Percentiles rank a stretch among this genome's conserved stretches.
Evolutionary conservation across 2,888 invertebrate genomes (phyloP).

Genomic region (Spodoptera picta): DNA sequence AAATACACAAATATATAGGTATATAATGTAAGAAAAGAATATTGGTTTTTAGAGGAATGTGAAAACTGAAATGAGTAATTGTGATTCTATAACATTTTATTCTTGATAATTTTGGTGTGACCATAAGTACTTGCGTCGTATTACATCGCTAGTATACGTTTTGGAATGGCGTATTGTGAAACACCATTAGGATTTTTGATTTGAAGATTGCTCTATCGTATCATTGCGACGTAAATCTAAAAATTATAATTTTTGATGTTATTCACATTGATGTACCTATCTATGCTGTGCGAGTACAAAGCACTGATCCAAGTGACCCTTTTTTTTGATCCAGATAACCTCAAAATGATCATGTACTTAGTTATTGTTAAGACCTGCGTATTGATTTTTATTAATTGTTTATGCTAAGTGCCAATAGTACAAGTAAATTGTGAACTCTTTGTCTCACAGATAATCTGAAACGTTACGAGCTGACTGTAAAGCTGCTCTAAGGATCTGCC

Average conservation of each 20-base stretch:
- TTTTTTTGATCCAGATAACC: constrained; percentile 73
- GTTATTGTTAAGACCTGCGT: constrained; percentile 29
- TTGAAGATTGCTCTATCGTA: constrained; percentile 65
- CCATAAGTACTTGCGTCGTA: constrained; percentile 63
- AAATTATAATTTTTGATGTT: constrained; percentile 31
- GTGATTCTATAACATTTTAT: constrained; percentile 51
- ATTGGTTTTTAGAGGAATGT: constrained; percentile 74
- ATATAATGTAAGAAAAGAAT: constrained; percentile 75
- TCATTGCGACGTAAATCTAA: constrained; percentile 71
- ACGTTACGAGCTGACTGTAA: constrained; percentile 85
- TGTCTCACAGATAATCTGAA: constrained; percentile 76
- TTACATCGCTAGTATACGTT: constrained; percentile 49
- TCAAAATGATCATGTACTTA: constrained; percentile 66
- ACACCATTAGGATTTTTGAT: constrained; percentile 63
- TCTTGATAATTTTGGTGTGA: constrained; percentile 58
- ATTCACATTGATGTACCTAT: constrained; percentile 32
- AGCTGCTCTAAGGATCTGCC: constrained; percentile 87
- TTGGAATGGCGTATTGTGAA: constrained; percentile 72
- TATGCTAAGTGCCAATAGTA: constrained; percentile 35
- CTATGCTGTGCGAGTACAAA: constrained; percentile 30
- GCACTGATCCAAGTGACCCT: constrained; percentile 36
- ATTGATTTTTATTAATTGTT: constrained; percentile 38
- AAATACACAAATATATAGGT: constrained; percentile 84
- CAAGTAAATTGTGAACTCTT: constrained; percentile 45
- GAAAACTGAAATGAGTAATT: constrained; percentile 64